phyloP scores from a whole-genome alignment of 1,140 invertebrate genomes.

The Hormaphis cornu region DNA sequence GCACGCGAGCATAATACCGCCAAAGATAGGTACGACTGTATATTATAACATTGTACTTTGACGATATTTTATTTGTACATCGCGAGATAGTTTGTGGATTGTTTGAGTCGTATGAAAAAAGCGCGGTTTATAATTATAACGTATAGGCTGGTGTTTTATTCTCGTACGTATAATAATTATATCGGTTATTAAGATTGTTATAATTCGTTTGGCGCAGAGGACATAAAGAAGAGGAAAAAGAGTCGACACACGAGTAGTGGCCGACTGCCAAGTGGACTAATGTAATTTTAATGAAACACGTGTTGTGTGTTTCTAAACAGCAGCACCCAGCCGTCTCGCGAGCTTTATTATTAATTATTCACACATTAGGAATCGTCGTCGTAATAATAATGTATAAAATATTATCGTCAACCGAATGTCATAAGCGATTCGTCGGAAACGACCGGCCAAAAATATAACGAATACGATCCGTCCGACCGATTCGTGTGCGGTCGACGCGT shows the following conservation, averaged over 20 bases:
- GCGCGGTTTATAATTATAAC: too few relatives aligned
- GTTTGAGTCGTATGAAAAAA: too few relatives aligned
- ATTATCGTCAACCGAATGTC: conserved; percentile 27
- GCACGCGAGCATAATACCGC: too few relatives aligned
- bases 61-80: too few relatives aligned
- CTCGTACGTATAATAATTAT: too few relatives aligned
- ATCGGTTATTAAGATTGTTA: not conserved
- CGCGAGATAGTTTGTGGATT: too few relatives aligned
- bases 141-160: too few relatives aligned
- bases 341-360: conserved; percentile 30
- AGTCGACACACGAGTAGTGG: not conserved
- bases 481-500: not conserved
- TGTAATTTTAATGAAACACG: conserved; percentile 30
- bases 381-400: too few relatives aligned
- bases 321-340: not conserved
- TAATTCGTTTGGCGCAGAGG: not conserved
- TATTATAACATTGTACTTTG: too few relatives aligned
- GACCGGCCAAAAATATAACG: conserved; percentile 20
- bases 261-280: conserved; percentile 17
- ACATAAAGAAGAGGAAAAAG: not conserved
- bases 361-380: conserved; percentile 28
- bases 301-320: not conserved
- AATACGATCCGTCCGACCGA: not conserved
- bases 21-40: too few relatives aligned
- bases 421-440: conserved; percentile 7